Conservation (phyloP, 2,797 vertebrate genomes). For the Coluber constrictor region DNA sequence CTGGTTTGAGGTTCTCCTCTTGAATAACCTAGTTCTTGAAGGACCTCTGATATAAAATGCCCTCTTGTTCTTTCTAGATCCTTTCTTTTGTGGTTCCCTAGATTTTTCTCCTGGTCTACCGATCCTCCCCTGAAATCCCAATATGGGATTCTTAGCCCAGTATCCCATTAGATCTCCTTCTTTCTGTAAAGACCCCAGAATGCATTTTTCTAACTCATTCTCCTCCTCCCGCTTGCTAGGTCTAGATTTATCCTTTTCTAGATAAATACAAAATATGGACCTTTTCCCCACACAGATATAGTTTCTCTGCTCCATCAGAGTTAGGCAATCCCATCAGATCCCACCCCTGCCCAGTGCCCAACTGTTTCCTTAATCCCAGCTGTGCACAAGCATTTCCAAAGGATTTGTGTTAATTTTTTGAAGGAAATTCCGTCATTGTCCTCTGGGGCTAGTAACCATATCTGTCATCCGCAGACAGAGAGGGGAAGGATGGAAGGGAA, state of each 20-base stretch:
- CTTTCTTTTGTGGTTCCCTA: not conserved
- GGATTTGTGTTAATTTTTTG: not conserved
- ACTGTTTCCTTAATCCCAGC: not conserved
- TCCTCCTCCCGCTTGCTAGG: not conserved
- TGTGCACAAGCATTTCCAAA: not conserved
- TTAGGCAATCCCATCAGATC: too few relatives aligned
- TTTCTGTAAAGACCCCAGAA: too few relatives aligned
- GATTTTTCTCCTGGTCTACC: not conserved
- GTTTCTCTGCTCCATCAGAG: not conserved
- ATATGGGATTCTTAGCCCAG: not conserved
- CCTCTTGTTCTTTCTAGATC: too few relatives aligned
- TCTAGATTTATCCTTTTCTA: not conserved
- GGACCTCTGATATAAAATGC: not conserved
- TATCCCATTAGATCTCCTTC: not conserved
- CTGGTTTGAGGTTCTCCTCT: not conserved
- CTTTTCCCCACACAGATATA: too few relatives aligned
- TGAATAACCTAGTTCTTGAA: not conserved
- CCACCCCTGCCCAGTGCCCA: accelerated
- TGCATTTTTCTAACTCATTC: not conserved
- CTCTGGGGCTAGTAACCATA: not conserved
- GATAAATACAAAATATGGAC: not conserved
- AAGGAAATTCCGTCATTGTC: slow-evolving; percentile 31
- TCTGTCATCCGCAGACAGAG: slow-evolving; percentile 23
- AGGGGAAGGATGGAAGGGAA: not conserved
- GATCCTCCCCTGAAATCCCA: not conserved